Percentiles rank a stretch among this genome's conserved stretches.
phyloP scores from a whole-genome alignment of 2,113 vertebrate species.

The Hiodon alosoides region DNA sequence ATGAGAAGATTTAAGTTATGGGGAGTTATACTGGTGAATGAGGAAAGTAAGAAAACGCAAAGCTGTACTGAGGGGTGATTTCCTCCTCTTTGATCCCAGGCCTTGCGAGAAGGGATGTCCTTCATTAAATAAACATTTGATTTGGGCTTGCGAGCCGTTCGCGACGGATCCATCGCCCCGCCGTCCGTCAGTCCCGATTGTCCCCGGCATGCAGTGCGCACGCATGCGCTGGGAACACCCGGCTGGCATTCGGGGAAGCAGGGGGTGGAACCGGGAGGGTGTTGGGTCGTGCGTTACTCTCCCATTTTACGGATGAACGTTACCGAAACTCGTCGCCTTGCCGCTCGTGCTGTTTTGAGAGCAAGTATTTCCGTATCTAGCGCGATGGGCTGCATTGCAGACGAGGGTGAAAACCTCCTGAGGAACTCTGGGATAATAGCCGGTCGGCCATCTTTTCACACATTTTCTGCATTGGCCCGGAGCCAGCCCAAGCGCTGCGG shows the following conservation, averaged over 20 bases:
- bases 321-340: too few relatives aligned
- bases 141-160: conserved; percentile 44
- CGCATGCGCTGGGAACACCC: conserved; percentile 1
- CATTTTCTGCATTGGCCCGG: too few relatives aligned
- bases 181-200: conserved; percentile 30
- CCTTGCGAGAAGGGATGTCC: conserved; percentile 45
- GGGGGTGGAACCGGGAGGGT: neutral
- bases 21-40: conserved; percentile 50
- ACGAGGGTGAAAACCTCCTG: too few relatives aligned
- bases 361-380: too few relatives aligned
- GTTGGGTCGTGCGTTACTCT: too few relatives aligned
- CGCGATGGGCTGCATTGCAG: too few relatives aligned
- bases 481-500: too few relatives aligned
- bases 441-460: too few relatives aligned
- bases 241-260: conserved; percentile 29
- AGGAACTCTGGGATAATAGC: too few relatives aligned
- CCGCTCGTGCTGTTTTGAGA: too few relatives aligned
- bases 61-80: conserved; percentile 60
- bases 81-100: conserved; percentile 47
- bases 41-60: conserved; percentile 49
- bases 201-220: conserved; percentile 49
- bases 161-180: conserved; percentile 60
- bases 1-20: conserved; percentile 59
- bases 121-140: conserved; percentile 65
- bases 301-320: too few relatives aligned